Conservation (phyloP, 2,113 vertebrate genomes). For the Elanoides forficatus region DNA sequence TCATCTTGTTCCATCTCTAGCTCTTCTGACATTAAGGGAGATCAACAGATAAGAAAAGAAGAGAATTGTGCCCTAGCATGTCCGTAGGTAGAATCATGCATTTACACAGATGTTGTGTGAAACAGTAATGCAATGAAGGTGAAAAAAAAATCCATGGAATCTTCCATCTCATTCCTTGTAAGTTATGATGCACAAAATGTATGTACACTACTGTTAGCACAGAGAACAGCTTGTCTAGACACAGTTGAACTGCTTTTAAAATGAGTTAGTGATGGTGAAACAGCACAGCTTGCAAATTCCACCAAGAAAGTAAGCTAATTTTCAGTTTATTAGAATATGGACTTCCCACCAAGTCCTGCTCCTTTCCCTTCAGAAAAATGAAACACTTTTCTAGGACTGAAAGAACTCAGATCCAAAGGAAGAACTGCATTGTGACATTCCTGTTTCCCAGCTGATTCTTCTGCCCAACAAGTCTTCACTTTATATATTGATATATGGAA, state of each 20-base stretch:
- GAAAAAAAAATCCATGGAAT: neutral
- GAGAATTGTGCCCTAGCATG: neutral
- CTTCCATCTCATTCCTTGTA: neutral
- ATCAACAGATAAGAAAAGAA: neutral
- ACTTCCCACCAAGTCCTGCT: neutral
- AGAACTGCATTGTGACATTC: neutral
- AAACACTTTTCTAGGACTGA: neutral
- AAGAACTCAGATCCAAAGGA: neutral
- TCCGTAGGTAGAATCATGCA: neutral
- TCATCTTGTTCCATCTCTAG: neutral
- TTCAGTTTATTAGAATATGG: neutral
- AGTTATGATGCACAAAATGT: neutral
- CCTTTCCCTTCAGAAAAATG: neutral
- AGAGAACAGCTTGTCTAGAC: neutral
- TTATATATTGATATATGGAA: neutral
- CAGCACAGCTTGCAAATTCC: neutral
- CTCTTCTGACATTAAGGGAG: neutral
- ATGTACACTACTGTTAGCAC: neutral
- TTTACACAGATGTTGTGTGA: neutral
- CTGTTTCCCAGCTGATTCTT: neutral
- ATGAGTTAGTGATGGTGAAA: neutral
- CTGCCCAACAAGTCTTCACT: neutral
- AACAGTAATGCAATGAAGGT: neutral
- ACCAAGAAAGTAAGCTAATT: neutral
- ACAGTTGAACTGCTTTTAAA: neutral